Conservation (phyloP, 2,888 invertebrate genomes). For the Troilus luridus region DNA sequence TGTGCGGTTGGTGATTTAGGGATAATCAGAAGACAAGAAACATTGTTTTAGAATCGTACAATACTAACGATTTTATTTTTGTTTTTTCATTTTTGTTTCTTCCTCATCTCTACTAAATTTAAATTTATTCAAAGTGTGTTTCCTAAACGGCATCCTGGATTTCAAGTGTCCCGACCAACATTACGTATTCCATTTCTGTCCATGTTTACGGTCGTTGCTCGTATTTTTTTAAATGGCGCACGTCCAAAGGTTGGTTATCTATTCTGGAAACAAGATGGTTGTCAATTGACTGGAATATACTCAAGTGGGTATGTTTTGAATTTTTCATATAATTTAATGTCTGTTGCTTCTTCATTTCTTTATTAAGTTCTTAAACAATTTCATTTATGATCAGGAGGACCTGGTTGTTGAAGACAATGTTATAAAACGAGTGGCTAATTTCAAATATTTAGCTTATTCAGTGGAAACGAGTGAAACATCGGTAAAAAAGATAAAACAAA, state of each 20-base stretch:
- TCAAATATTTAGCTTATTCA: too few species aligned
- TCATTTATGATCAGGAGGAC: too few species aligned
- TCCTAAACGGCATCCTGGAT: not conserved
- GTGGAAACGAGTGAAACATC: too few species aligned
- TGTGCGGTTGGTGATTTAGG: too few species aligned
- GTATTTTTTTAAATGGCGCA: conserved; percentile 1
- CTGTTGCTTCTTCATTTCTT: not conserved
- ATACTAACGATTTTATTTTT: not conserved
- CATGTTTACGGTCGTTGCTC: not conserved
- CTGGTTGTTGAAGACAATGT: too few species aligned
- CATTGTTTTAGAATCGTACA: not conserved
- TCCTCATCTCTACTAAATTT: not conserved
- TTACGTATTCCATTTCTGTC: conserved; percentile 14
- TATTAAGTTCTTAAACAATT: not conserved
- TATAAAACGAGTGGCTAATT: too few species aligned
- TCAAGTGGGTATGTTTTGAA: not conserved
- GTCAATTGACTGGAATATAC: not conserved
- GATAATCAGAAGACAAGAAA: too few species aligned
- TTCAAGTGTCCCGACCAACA: not conserved
- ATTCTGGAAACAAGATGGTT: conserved; percentile 12
- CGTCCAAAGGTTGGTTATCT: not conserved
- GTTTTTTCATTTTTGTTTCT: not conserved
- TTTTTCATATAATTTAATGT: not conserved
- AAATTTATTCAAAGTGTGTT: not conserved
- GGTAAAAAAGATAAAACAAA: too few species aligned